Evolutionary conservation across 2,797 vertebrate species (phyloP).

Genomic region (Rousettus madagascariensis): DNA sequence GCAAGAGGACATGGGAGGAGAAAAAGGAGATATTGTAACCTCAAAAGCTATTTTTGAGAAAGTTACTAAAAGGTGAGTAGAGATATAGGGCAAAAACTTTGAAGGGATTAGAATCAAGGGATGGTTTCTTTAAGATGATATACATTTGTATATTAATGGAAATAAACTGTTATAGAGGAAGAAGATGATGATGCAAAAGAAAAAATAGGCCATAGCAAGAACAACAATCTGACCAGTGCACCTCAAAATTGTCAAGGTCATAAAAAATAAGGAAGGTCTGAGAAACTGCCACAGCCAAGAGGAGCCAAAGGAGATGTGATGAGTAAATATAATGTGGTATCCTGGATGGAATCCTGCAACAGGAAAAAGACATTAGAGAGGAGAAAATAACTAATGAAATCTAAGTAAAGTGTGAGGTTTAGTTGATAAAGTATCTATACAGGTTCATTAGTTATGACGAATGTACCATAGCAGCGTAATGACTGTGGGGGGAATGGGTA

Average conservation of each 20-base stretch:
- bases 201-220: not conserved
- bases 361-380: not conserved
- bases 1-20: not conserved
- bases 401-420: not conserved
- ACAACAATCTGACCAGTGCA: not conserved
- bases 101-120: not conserved
- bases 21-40: not conserved
- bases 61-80: not conserved
- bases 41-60: not conserved
- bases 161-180: not conserved
- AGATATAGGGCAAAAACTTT: not conserved
- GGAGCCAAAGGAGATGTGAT: not conserved
- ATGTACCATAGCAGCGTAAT: not conserved
- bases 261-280: not conserved
- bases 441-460: not conserved
- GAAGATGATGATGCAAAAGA: not conserved
- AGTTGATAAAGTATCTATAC: not conserved
- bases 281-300: not conserved
- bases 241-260: not conserved
- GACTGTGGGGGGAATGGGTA: not conserved
- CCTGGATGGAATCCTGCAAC: not conserved
- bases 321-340: not conserved
- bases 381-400: not conserved
- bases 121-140: not conserved
- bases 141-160: not conserved